These are phyloP conservation scores for Stegophylla sp. DNA, from an alignment of 2,888 invertebrate genomes.

Conservation along the genomic window DNA sequence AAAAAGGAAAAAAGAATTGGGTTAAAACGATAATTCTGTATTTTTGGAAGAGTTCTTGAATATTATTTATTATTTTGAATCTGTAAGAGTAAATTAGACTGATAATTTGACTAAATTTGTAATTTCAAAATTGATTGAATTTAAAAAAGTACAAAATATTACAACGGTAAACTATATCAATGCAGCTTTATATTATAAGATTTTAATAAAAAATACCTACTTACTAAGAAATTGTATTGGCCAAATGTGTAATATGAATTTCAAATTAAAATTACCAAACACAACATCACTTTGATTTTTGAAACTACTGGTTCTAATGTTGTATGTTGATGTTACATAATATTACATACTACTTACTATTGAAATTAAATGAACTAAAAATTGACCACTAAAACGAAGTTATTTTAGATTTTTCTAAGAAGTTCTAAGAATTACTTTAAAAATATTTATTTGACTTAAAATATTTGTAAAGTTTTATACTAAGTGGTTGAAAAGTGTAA, in stretches of 20 bases:
- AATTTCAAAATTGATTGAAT: conserved; percentile 9
- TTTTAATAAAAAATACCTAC: not conserved
- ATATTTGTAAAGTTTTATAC: conserved; percentile 3
- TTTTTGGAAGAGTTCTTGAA: not conserved
- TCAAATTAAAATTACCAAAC: not conserved
- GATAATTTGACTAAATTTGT: conserved; percentile 15
- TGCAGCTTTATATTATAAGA: not conserved
- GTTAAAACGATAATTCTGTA: not conserved
- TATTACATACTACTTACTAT: not conserved
- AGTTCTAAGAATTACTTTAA: not conserved
- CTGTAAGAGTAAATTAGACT: conserved; percentile 17
- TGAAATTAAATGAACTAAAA: not conserved
- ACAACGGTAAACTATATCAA: not conserved
- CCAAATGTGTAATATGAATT: not conserved
- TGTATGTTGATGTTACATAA: too few species aligned
- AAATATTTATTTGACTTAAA: not conserved
- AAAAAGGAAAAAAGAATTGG: not conserved
- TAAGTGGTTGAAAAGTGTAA: not conserved
- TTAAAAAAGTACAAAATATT: not conserved
- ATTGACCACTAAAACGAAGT: not conserved
- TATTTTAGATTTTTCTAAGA: not conserved
- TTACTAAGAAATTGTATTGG: not conserved
- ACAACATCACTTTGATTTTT: not conserved
- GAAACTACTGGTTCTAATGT: not conserved
- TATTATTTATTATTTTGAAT: not conserved